Base-by-base conservation (phyloP, 2,888 invertebrate genomes). In the Heterodera filipjevi region DNA sequence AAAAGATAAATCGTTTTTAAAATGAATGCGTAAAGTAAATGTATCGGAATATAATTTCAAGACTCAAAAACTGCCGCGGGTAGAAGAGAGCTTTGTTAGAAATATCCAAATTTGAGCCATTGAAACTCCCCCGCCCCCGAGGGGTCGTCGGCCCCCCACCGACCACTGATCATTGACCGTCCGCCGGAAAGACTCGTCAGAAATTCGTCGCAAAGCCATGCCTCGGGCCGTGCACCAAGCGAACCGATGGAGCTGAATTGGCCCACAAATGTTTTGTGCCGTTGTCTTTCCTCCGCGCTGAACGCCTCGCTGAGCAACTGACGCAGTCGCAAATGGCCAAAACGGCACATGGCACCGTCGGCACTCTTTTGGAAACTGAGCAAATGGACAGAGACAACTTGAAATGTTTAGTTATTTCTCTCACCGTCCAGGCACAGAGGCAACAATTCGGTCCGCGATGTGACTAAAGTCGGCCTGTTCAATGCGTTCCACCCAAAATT, bases 191-290 rank as follows among this genome's bases (percentile, higher is more conserved):
- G 80, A 81, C 92, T 92, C 33, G 92, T 92, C 0, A 93, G 90
- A 81, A 95, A 93, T 82, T 94, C 94, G 0, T 93, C 92, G 6
- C 92, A 92, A 80, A 96, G 90, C 96, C 96, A 96, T 89, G 85
- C 90, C 88, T 82, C 91, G 35, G 90, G 85, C 27, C 82, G 85
- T 19, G 93, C 91, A 1, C 96, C 96, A 75, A 94, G 92, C 81
- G 93, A 85, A 10, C 87, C 87, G 44, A 87, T 86, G 1, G 87
- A 87, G 49, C 85, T 85, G 77, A 85, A 86, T 64, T 86, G 86
- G 14, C 53, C 49, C 32, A 77, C 59, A 27, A 71, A 71, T 8
- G 68, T 30, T 68, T 68, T 68, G 68, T 68, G 68, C 19, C 27
- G 33, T 16, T 27, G 68, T 74, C 39, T 72, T 46, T 79, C 74